Evolutionary conservation across 2,113 vertebrate genomes (phyloP).

Genomic region (Geococcyx californianus): DNA sequence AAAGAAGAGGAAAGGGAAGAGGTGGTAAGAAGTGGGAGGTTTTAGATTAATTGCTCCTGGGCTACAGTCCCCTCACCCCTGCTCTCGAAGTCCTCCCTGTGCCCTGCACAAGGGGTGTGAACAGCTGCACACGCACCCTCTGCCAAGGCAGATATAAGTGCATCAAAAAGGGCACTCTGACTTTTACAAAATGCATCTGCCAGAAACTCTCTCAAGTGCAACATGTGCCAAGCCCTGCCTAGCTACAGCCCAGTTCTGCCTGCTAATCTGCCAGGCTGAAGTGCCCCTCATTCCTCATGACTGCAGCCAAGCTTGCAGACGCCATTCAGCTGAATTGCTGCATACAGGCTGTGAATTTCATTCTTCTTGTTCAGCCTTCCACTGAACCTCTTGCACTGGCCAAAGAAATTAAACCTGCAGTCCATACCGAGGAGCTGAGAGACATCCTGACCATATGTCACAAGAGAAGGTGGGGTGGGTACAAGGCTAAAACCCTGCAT

Average conservation of each 20-base stretch:
- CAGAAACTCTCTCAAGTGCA: neutral
- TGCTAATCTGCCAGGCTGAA: slow-evolving; percentile 31
- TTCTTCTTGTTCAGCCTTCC: neutral
- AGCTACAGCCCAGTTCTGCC: neutral
- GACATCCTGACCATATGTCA: neutral
- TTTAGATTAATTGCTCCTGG: neutral
- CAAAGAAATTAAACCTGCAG: neutral
- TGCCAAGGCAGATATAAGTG: slow-evolving; percentile 10
- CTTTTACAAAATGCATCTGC: slow-evolving; percentile 38
- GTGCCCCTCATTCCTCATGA: slow-evolving; percentile 35
- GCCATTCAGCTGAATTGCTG: neutral
- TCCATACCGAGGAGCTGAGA: neutral
- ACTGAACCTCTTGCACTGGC: neutral
- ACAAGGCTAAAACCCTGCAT: neutral
- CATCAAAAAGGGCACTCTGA: slow-evolving; percentile 39
- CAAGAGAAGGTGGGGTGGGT: neutral
- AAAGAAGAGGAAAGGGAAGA: neutral
- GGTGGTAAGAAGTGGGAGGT: neutral
- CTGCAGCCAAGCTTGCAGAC: neutral
- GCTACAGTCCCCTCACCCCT: neutral
- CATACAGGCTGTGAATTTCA: neutral
- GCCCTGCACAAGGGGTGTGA: neutral
- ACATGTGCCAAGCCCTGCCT: slow-evolving; percentile 42
- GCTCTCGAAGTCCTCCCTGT: neutral
- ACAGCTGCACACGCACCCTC: slow-evolving; percentile 19